A percentile compares a stretch with the other conserved stretches of the same genome.
These are phyloP conservation scores for Cephalopachus bancanus DNA, from an alignment of 2,797 vertebrate genomes.

Conservation along the genomic window DNA sequence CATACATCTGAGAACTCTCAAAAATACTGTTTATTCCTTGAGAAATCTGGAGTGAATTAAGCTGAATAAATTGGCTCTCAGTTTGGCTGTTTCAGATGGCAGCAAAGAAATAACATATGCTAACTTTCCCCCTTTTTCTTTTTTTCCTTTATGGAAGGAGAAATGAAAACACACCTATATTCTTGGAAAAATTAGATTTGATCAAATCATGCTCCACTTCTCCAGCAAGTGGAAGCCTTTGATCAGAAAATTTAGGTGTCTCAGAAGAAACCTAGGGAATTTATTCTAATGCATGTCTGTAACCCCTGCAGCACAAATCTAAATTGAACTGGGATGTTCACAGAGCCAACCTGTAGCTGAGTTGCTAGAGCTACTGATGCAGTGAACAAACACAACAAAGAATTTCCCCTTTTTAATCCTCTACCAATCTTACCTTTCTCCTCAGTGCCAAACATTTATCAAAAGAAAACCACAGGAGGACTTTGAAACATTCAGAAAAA, in stretches of 20 bases:
- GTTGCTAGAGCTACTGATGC: conserved; percentile 77
- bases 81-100: conserved; percentile 83
- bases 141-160: conserved; percentile 69
- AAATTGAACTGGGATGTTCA: background rate
- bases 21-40: conserved; percentile 82
- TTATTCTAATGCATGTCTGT: conserved; percentile 32
- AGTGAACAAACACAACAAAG: conserved; percentile 73
- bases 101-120: conserved; percentile 80
- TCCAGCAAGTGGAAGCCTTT: conserved; percentile 76
- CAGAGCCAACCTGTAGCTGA: background rate
- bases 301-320: conserved; percentile 60
- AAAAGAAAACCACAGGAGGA: conserved; percentile 65
- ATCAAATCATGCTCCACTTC: conserved; percentile 74
- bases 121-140: background rate
- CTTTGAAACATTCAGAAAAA: conserved; percentile 57
- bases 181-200: conserved; percentile 79
- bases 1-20: conserved; percentile 83
- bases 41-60: conserved; percentile 83
- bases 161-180: conserved; percentile 79
- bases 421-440: conserved; percentile 58
- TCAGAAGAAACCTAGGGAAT: conserved; percentile 67
- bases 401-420: conserved; percentile 62
- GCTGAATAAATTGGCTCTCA: conserved; percentile 82
- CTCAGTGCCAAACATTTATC: conserved; percentile 55
- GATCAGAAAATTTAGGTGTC: conserved; percentile 74